Evolutionary conservation across 1,140 invertebrate genomes (phyloP).

Genomic region (Anoplophora glabripennis): DNA sequence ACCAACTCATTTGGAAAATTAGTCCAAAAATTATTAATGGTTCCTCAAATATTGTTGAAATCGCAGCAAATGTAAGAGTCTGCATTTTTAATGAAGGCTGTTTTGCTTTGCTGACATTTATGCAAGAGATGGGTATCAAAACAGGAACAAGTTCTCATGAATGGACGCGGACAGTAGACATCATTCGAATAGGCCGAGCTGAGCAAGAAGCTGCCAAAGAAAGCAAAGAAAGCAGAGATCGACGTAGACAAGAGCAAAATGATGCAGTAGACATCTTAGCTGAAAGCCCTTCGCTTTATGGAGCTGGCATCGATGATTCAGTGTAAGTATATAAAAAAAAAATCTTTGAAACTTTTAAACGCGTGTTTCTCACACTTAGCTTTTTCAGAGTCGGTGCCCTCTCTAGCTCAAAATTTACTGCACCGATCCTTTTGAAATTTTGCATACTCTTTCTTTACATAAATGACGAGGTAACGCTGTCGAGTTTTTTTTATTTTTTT

Average conservation of each 20-base stretch:
- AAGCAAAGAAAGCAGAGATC: not conserved
- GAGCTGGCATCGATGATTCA: slow-evolving; percentile 1
- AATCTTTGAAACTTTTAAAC: not conserved
- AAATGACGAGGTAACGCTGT: too few relatives aligned
- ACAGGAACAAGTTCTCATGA: not conserved
- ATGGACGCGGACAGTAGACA: not conserved
- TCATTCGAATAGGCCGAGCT: not conserved
- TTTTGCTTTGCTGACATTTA: not conserved
- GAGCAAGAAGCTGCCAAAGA: not conserved
- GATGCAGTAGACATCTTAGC: not conserved
- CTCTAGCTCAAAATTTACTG: too few relatives aligned
- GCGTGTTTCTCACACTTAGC: not conserved
- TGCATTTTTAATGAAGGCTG: not conserved
- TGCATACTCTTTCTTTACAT: too few relatives aligned
- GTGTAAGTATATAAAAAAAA: not conserved
- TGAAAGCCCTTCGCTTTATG: not conserved
- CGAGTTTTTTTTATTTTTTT: too few relatives aligned
- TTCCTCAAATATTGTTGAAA: not conserved
- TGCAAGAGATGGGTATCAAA: not conserved
- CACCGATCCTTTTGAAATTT: too few relatives aligned
- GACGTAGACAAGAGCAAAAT: not conserved
- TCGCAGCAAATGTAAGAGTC: not conserved
- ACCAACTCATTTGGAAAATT: not conserved
- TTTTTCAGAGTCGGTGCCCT: too few relatives aligned
- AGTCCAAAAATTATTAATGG: not conserved